phyloP scores from a whole-genome alignment of 2,888 invertebrate genomes.

The Actias luna region DNA sequence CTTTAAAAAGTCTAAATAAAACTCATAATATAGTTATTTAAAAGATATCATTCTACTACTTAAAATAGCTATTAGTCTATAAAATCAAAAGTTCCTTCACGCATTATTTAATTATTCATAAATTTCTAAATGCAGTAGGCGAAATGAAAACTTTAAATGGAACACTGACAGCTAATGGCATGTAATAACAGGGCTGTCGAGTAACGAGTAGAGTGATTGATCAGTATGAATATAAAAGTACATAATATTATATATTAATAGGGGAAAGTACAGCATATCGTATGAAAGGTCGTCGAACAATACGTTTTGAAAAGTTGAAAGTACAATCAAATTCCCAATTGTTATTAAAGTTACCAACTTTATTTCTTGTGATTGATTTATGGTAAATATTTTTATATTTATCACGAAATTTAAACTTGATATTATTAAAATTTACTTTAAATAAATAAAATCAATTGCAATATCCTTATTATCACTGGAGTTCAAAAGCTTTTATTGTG shows the following conservation, averaged over 20 bases:
- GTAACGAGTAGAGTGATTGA: constrained; percentile 9
- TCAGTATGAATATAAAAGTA: neutral
- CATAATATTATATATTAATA: neutral
- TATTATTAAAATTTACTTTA: too few species aligned
- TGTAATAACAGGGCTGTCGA: constrained; percentile 8
- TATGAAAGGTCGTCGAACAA: neutral
- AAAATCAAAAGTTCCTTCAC: neutral
- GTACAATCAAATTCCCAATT: too few species aligned
- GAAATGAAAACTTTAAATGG: constrained; percentile 3
- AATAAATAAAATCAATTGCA: too few species aligned
- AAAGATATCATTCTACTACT: too few species aligned
- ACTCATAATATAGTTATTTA: too few species aligned
- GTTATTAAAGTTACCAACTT: too few species aligned
- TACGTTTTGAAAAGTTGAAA: neutral
- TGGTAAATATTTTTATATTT: too few species aligned
- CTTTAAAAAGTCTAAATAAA: too few species aligned
- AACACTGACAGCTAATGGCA: constrained; percentile 14
- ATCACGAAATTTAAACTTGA: too few species aligned
- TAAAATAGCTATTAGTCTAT: neutral
- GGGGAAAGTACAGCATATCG: neutral
- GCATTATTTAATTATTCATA: neutral
- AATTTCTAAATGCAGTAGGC: constrained; percentile 9
- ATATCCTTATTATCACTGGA: too few species aligned
- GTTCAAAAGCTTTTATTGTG: too few species aligned
- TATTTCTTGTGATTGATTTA: too few species aligned